phyloP scores from a whole-genome alignment of 2,888 invertebrate genomes.

The Acanthosepion esculentum region DNA sequence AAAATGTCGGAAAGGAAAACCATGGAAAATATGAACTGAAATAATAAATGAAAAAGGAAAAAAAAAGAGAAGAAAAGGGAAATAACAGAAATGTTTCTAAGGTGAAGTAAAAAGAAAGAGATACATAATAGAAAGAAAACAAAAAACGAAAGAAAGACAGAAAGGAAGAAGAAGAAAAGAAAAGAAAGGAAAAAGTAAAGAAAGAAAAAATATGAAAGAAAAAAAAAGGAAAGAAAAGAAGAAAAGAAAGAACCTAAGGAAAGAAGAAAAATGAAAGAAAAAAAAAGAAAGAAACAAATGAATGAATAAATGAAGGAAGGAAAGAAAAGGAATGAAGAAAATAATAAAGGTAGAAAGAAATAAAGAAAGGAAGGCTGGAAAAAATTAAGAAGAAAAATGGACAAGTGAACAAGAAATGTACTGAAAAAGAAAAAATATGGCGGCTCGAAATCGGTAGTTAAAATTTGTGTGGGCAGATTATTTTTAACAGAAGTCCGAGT shows the following conservation, averaged over 20 bases:
- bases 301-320: neutral
- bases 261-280: neutral
- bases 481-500: too few relatives aligned
- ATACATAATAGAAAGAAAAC: neutral
- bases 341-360: neutral
- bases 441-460: too few relatives aligned
- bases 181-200: too few relatives aligned
- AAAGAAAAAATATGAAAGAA: neutral
- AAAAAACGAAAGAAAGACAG: neutral
- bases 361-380: neutral
- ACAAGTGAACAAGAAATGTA: too few relatives aligned
- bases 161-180: neutral
- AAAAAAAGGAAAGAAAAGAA: neutral
- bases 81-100: neutral
- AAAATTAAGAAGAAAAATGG: too few relatives aligned
- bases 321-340: neutral
- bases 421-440: too few relatives aligned
- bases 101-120: neutral
- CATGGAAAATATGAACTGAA: too few relatives aligned
- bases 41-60: too few relatives aligned
- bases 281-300: neutral
- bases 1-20: neutral
- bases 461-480: neutral
- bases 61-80: too few relatives aligned
- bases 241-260: neutral